Conservation (phyloP, 2,797 vertebrate genomes). For the Manis crassicaudata region DNA sequence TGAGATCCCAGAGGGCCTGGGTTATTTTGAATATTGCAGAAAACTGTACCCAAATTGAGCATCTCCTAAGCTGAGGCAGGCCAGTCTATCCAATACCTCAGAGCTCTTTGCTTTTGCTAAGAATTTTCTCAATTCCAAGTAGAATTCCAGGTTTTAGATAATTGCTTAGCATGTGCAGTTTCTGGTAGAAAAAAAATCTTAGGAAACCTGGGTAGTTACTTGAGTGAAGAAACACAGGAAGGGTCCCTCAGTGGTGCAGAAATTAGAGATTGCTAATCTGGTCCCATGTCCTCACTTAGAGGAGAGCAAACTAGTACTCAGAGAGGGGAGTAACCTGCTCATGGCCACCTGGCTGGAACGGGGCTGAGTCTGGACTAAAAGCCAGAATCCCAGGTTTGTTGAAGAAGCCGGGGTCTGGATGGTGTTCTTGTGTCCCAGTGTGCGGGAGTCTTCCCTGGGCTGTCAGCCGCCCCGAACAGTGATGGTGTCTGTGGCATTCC, state of each 20-base stretch:
- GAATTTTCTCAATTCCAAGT: neutral
- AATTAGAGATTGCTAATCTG: neutral
- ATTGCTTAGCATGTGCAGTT: neutral
- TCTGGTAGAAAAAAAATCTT: slow-evolving; percentile 5
- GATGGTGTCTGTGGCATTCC: neutral
- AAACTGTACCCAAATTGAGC: neutral
- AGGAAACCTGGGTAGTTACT: neutral
- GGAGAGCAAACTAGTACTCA: neutral
- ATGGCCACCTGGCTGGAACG: neutral
- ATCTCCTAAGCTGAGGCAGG: neutral
- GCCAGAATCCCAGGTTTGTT: neutral
- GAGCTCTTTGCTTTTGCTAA: neutral
- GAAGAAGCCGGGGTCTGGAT: neutral
- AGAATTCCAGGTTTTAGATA: neutral
- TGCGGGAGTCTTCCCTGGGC: neutral
- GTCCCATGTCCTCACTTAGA: neutral
- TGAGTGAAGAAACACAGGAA: slow-evolving; percentile 11
- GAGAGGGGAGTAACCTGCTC: too few relatives aligned
- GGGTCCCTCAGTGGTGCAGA: neutral
- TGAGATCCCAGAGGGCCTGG: neutral
- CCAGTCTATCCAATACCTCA: neutral
- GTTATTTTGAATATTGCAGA: neutral
- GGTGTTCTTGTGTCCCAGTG: neutral
- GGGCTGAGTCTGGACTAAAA: neutral
- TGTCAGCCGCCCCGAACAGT: neutral